Base-by-base conservation (phyloP, 2,888 invertebrate species). In the Catocala nupta region DNA sequence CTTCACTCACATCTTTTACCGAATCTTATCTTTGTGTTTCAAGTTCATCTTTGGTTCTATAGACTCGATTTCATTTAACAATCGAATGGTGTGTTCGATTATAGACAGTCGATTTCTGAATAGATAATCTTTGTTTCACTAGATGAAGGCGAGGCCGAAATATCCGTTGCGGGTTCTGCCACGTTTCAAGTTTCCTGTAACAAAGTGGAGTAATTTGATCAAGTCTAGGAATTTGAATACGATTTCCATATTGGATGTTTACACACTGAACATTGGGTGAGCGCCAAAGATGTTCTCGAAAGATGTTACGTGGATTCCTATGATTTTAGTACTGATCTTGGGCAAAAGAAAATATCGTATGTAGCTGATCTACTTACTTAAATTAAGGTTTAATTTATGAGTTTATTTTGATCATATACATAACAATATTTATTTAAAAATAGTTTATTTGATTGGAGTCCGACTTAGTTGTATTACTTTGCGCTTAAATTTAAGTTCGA, bases 181-280 rank as follows among this genome's bases (percentile, higher is more conserved):
- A 63, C 68, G 72, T 71, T 71, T 68, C 76, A 69, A 71, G 76
- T 73, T 69, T 70, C 68, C 83, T 84, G 83, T 70, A 84, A 84
- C 83, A 84, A 84, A 83, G 71, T 74, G 70, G 58, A 68, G 70
- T 76, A 77, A 82, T 81, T 80, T 71, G 73, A 79, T 81, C 73
- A 81, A 76, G 75, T 78, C 72, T 76, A 75, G 71, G 68, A 76
- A 82, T 82, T 80, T 81, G 78, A 81, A 81, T 81, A 75, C 70
- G 63, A 78, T 75, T 79, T 78, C 75, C 73, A 75, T 79, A 73
- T 77, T 80, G 71, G 75, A 77, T 70, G 78, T 71, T 70, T 71
- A 72, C 70, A 70, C 59, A 60, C 59, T 70, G 68, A 71, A 73
- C 70, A 65, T 73, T 80, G 79, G 75, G 71, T 71, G 61, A 67